Percentiles rank a stretch among this genome's conserved stretches.
Conservation (phyloP, 2,113 vertebrate species). For the Melanostigma gelatinosum region DNA sequence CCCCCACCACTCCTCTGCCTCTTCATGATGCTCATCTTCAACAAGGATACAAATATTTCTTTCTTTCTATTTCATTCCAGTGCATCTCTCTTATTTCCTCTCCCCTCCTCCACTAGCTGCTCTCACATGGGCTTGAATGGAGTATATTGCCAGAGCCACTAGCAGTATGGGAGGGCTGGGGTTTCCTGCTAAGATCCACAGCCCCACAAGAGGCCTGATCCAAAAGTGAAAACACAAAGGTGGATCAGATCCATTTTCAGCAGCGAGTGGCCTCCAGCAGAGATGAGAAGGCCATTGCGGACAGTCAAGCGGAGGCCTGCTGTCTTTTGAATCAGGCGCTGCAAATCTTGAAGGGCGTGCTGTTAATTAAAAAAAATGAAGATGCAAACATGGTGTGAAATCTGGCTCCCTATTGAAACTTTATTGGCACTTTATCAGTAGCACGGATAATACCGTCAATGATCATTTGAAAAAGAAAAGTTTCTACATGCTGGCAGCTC, state of each 20-base stretch:
- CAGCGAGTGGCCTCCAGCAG: not conserved
- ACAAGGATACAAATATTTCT: not conserved
- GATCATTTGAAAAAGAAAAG: too few relatives aligned
- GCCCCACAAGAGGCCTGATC: constrained; percentile 2
- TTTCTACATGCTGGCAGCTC: too few relatives aligned
- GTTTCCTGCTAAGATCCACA: constrained; percentile 5
- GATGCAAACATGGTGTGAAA: constrained; percentile 32
- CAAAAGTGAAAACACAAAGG: constrained; percentile 3
- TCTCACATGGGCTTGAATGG: constrained; percentile 4
- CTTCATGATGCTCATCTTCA: not conserved
- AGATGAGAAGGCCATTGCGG: constrained; percentile 20
- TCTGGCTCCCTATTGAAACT: not conserved
- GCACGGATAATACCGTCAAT: too few relatives aligned
- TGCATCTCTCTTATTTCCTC: constrained; percentile 2
- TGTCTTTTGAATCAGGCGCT: constrained; percentile 38
- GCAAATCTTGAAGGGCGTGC: constrained; percentile 27
- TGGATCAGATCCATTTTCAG: not conserved
- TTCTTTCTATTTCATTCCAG: not conserved
- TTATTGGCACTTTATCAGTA: not conserved
- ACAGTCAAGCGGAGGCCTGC: constrained; percentile 33
- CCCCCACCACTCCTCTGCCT: not conserved
- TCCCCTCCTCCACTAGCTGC: not conserved
- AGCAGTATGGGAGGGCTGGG: not conserved
- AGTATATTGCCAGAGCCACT: not conserved
- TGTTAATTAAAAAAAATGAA: constrained; percentile 28